Percentiles rank a stretch among this genome's conserved stretches.
Evolutionary conservation across 35 echinoderm and acorn worm species (phyloP).

Genomic region (Ophioderma brevispina): DNA sequence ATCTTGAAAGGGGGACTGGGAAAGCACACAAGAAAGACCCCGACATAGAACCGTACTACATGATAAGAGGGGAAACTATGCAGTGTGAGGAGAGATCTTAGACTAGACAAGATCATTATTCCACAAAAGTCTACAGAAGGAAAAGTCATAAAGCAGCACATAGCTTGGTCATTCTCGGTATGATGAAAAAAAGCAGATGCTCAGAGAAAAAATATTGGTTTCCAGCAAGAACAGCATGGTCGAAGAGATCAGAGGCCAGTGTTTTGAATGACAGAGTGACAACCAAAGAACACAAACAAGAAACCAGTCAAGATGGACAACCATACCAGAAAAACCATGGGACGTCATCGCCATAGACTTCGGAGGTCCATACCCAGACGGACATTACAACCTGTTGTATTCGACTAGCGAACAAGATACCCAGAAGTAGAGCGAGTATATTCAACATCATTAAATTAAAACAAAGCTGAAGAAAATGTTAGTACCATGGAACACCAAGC

Average conservation of each 20-base stretch:
- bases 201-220: slow-evolving; percentile 61
- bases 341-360: slow-evolving; percentile 63
- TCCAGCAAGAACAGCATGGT: slow-evolving; percentile 25
- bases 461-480: slow-evolving; percentile 59
- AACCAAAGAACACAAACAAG: slow-evolving; percentile 44
- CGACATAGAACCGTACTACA: slow-evolving; percentile 59
- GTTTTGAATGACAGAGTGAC: slow-evolving; percentile 51
- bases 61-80: slow-evolving; percentile 41
- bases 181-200: slow-evolving; percentile 58
- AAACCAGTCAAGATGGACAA: slow-evolving; percentile 62
- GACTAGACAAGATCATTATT: slow-evolving; percentile 36
- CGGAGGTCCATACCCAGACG: slow-evolving; percentile 71
- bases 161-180: slow-evolving; percentile 59
- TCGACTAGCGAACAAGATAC: slow-evolving; percentile 60
- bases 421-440: slow-evolving; percentile 47
- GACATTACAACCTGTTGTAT: slow-evolving; percentile 71
- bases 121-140: slow-evolving; percentile 39
- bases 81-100: slow-evolving; percentile 26
- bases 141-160: slow-evolving; percentile 51
- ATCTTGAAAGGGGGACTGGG: slow-evolving; percentile 38
- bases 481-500: too few relatives aligned
- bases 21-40: slow-evolving; percentile 53
- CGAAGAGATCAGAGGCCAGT: slow-evolving; percentile 36
- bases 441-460: slow-evolving; percentile 36
- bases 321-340: slow-evolving; percentile 62